A percentile compares a stretch with the other conserved stretches of the same genome.
Evolutionary conservation across 2,888 invertebrate species (phyloP).

Genomic region (Apamea anceps): DNA sequence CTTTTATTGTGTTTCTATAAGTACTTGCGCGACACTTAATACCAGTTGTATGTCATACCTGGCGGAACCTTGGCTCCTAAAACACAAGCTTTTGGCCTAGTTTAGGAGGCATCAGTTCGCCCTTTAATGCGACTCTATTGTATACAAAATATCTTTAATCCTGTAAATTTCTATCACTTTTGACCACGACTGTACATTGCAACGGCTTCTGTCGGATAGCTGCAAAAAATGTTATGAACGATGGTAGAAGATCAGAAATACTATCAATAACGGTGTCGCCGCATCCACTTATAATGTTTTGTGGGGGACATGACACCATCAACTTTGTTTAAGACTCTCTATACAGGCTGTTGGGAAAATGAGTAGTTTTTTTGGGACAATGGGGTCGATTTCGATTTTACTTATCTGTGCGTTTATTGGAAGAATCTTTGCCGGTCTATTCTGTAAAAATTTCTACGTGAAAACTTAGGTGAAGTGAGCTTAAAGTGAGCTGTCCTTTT

Average conservation of each 20-base stretch:
- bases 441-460: too few species aligned
- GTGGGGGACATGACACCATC: constrained; percentile 57
- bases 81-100: too few species aligned
- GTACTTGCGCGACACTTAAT: too few species aligned
- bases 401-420: too few species aligned
- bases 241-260: constrained; percentile 80
- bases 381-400: neutral
- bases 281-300: constrained; percentile 64
- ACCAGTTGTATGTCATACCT: too few species aligned
- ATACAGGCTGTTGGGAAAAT: constrained; percentile 46
- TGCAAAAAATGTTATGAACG: constrained; percentile 86
- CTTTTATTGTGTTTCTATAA: neutral
- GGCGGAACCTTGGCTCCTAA: too few species aligned
- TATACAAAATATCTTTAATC: too few species aligned
- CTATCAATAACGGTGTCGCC: constrained; percentile 81
- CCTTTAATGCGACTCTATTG: too few species aligned
- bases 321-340: constrained; percentile 55
- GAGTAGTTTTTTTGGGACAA: neutral
- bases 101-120: too few species aligned
- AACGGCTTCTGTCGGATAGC: constrained; percentile 67
- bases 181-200: constrained; percentile 68
- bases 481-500: too few species aligned
- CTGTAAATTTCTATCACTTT: constrained; percentile 49
- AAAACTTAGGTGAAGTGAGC: too few species aligned
- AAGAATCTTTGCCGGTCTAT: too few species aligned